Percentiles rank a stretch among this genome's conserved stretches.
phyloP scores from a whole-genome alignment of 2,888 invertebrate genomes.

The Magallana nippona region DNA sequence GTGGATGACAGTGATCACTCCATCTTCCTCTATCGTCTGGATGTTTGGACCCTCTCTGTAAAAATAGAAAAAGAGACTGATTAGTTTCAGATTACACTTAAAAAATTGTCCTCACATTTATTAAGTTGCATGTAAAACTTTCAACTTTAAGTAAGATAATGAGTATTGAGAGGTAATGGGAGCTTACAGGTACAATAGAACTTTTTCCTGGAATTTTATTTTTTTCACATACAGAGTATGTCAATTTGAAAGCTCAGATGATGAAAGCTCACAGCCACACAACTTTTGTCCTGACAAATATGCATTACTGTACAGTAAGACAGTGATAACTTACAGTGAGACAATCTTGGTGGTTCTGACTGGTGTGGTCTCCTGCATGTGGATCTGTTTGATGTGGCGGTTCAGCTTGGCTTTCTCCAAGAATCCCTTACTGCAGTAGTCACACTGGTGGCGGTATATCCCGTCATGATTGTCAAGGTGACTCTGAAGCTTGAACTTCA shows the following conservation, averaged over 20 bases:
- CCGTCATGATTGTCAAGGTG: conserved; percentile 49
- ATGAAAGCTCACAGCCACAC: too few species aligned
- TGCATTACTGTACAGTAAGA: too few species aligned
- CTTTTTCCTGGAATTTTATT: too few species aligned
- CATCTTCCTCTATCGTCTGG: conserved; percentile 33
- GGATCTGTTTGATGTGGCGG: conserved; percentile 50
- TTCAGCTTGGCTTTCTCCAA: conserved; percentile 50
- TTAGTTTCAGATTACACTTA: too few species aligned
- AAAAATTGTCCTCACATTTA: too few species aligned
- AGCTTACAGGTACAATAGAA: too few species aligned
- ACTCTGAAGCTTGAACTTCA: conserved; percentile 51
- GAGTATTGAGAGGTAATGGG: too few species aligned
- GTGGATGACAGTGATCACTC: conserved; percentile 39
- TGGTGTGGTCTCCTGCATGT: conserved; percentile 34
- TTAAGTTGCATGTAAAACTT: too few species aligned
- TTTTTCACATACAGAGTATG: too few species aligned
- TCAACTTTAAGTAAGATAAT: too few species aligned
- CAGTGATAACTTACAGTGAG: not conserved
- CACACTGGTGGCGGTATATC: conserved; percentile 46
- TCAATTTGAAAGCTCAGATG: too few species aligned
- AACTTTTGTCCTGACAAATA: too few species aligned
- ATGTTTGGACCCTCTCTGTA: conserved; percentile 26
- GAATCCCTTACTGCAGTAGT: conserved; percentile 49
- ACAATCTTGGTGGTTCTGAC: conserved; percentile 29
- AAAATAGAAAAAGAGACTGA: not conserved